Base-by-base conservation (phyloP, 2,888 invertebrate genomes). In the Cyclophora punctaria region DNA sequence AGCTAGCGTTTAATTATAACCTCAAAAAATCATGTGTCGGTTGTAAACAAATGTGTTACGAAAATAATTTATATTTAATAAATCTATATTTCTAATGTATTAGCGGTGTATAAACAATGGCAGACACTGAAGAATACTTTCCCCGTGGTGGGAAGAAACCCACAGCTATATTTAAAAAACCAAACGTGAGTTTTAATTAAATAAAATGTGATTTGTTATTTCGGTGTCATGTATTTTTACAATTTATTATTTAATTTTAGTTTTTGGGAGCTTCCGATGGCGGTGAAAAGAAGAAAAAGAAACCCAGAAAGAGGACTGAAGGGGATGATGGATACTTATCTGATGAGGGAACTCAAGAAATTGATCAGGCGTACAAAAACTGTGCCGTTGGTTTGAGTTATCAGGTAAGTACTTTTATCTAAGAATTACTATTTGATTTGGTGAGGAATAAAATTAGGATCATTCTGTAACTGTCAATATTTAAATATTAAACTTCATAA, bases 131-230 rank as follows among this genome's bases (percentile, higher is more conserved):
- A 62, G 90, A 90, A 67, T 89, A 87, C 67, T 91, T 90, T 72
- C 91, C 91, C 7, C 84, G 91, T 51, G 90, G 90, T 47, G 90
- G 90, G 5, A 88, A 82, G 64, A 89, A 89, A 61, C 85, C 89
- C 2, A 73, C 79, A 41, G 69, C 77, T 41, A 78, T 79, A 59
- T 88, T 85, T 57, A 83, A 84, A 62, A 20, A 20, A 20, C 20
- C 80, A 56, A 87, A 87, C 57, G 84, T 83, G 68, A 75, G 80
- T 75, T 5, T 37, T 5, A 44, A 33, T 34, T 2, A 2, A 20
- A 20, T 20, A 1, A 20, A 20, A 20, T 20, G 20, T 20, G 20
- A 20, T 20, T 20, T 20, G 20, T 2, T 20, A 20, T 20, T 20
- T 20, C 2, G 20, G 20, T 20, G 20, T 20, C 20, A 1, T 20